These are phyloP conservation scores for Coptotermes formosanus DNA, from an alignment of 1,140 invertebrate genomes.

Conservation along the genomic window DNA sequence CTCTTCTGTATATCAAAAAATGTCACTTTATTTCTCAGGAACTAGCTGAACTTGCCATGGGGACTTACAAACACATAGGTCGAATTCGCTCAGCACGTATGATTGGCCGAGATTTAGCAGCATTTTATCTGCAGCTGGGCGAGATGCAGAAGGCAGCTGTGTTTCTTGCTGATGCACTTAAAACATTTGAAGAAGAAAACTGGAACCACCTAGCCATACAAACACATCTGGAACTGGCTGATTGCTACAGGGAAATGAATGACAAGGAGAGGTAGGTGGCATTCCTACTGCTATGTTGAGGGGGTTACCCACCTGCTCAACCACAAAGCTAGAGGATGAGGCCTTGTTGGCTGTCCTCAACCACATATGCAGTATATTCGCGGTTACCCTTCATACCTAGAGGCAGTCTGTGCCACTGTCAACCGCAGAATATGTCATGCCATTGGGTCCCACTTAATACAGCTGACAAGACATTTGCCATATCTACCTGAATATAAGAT, in stretches of 20 bases:
- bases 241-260: slow-evolving; percentile 77
- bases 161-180: slow-evolving; percentile 82
- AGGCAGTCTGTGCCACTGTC: no score
- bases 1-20: neutral
- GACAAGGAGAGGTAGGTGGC: slow-evolving; percentile 57
- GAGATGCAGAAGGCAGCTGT: slow-evolving; percentile 85
- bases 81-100: slow-evolving; percentile 79
- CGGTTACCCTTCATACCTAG: no score
- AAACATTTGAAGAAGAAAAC: slow-evolving; percentile 81
- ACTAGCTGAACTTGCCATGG: slow-evolving; percentile 34
- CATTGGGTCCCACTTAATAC: no score
- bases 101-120: slow-evolving; percentile 85
- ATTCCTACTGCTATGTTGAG: no score
- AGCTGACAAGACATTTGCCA: no score
- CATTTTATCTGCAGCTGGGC: slow-evolving; percentile 84
- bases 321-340: no score
- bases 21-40: slow-evolving; percentile 20
- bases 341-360: no score
- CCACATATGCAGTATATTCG: no score
- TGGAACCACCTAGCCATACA: slow-evolving; percentile 81
- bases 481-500: no score
- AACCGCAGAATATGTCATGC: no score
- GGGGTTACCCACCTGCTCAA: no score
- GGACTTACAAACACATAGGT: slow-evolving; percentile 92
- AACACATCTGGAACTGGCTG: slow-evolving; percentile 78